phyloP scores from a whole-genome alignment of 1,140 invertebrate species.

The Parasteatoda tepidariorum region DNA sequence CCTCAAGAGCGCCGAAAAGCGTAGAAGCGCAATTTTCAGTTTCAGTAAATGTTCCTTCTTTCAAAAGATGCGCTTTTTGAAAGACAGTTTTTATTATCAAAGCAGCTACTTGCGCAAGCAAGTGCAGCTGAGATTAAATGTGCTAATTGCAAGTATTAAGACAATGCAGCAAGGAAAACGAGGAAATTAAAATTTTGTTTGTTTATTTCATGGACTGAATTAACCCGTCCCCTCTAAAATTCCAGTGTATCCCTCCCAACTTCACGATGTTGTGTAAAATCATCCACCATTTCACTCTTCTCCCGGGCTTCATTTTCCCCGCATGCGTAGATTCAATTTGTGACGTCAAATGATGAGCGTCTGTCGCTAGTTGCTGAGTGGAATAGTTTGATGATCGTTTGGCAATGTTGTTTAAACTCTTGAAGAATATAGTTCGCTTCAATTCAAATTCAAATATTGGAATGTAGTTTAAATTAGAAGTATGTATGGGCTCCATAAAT shows the following conservation, averaged over 20 bases:
- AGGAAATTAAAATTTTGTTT: constrained; percentile 14
- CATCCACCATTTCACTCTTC: not conserved
- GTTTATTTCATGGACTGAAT: not conserved
- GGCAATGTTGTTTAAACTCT: not conserved
- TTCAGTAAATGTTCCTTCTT: too few relatives aligned
- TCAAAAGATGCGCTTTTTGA: too few relatives aligned
- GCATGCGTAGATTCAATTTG: not conserved
- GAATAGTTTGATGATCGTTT: not conserved
- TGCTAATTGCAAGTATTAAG: too few relatives aligned
- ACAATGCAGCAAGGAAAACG: not conserved
- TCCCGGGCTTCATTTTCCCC: constrained; percentile 3
- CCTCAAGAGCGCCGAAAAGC: too few relatives aligned
- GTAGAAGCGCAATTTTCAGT: too few relatives aligned
- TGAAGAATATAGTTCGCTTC: too few relatives aligned
- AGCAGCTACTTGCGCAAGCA: too few relatives aligned
- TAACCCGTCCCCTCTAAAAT: constrained; percentile 46
- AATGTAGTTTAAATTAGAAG: too few relatives aligned
- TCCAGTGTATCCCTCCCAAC: constrained; percentile 34
- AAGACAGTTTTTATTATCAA: too few relatives aligned
- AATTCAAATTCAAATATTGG: too few relatives aligned
- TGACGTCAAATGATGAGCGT: constrained; percentile 9
- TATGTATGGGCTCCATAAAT: too few relatives aligned
- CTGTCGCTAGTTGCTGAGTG: not conserved
- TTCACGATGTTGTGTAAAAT: constrained; percentile 1
- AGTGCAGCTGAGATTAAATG: too few relatives aligned